phyloP scores from a whole-genome alignment of 2,888 invertebrate genomes.

The Mermis nigrescens region DNA sequence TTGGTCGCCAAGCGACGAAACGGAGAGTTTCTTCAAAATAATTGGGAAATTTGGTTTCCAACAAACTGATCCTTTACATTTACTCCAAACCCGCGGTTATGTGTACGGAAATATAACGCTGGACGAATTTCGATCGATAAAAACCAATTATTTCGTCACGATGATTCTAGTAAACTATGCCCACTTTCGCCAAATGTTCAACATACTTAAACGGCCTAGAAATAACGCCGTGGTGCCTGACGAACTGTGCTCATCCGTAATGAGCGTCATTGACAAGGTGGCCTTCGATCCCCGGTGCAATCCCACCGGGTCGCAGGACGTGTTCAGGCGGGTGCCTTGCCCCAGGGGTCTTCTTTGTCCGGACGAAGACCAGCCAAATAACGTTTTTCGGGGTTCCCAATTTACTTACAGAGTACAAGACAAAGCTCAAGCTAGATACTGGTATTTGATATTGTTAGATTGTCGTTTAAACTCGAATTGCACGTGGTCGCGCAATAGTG shows the following conservation, averaged over 20 bases:
- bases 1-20: not conserved
- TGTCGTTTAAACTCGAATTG: constrained; percentile 6
- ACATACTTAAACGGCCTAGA: not conserved
- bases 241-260: not conserved
- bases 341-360: constrained; percentile 51
- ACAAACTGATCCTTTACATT: constrained; percentile 68
- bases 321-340: constrained; percentile 68
- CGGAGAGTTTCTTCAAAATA: not conserved
- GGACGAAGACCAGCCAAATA: constrained; percentile 64
- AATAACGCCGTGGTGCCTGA: not conserved
- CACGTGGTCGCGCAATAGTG: constrained; percentile 3
- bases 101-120: constrained; percentile 83
- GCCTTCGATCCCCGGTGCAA: not conserved
- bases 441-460: constrained; percentile 12
- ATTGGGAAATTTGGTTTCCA: constrained; percentile 86
- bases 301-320: constrained; percentile 47
- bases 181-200: not conserved
- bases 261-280: not conserved
- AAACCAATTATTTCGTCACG: not conserved
- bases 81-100: constrained; percentile 70
- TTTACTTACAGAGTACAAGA: constrained; percentile 83
- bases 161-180: not conserved
- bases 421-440: constrained; percentile 63
- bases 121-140: not conserved
- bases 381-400: constrained; percentile 68